Base-by-base conservation (phyloP, 2,797 vertebrate species). In the Brachymystax lenok region DNA sequence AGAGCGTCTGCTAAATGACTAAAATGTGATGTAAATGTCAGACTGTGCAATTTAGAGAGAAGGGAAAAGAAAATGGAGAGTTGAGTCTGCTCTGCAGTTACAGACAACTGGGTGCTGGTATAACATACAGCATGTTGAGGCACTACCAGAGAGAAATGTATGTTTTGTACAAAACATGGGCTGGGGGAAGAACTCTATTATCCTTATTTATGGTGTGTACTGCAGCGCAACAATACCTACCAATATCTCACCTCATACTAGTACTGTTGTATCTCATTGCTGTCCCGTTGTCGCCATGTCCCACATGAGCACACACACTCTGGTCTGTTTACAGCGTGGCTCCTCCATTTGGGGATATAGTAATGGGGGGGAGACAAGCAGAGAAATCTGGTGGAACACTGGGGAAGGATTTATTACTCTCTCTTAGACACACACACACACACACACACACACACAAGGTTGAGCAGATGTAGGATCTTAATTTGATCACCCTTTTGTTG, bases 381-480 rank as follows among this genome's bases (percentile, higher is more conserved):
- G 74, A 30, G 70, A 5, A 6, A 82, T 86, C 79, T 82, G 82
- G 77, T 24, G 21, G 56, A 75, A 72, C 52, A 14, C 28, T 33
- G 27, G 10, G 75, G 54, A 76, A 88, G 87, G 85, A 93, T 92
- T 93, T 92, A 91, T 90, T 88, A 87, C 82, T 79, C 40, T 50
- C 73, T 73, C 76, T 56, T 24, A 66, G 68, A 72, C 27, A 64
- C 61, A 50, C 59, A 73, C 52, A 73, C 52, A 64, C 59, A 73
- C 52, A 33, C 71, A 64, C 24, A 72, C 27, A 64, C 61, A 50
- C 59, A 73, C 52, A 33, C 71, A 64, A 28, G 54, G 54, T 56
- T 19, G 54, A 56, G 51, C 51, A 13, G 30, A 33, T 33, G 30
- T 33, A 33, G 30, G 30, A 33, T 33, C 30, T 33, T 4, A 33